These are phyloP conservation scores for Rhamnusium bicolor DNA, from an alignment of 2,888 invertebrate genomes.

Conservation along the genomic window DNA sequence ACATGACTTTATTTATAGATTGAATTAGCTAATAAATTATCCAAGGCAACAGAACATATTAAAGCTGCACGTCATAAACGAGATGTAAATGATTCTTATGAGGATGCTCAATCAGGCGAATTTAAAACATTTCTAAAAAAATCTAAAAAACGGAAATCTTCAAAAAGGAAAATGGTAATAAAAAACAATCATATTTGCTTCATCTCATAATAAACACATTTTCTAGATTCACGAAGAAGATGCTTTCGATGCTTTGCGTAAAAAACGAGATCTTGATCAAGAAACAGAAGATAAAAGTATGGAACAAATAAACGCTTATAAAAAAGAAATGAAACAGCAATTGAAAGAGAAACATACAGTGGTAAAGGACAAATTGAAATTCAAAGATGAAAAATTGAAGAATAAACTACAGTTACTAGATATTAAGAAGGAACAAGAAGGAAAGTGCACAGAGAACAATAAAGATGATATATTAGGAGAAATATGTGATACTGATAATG, in stretches of 20 bases:
- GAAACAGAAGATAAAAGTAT: not conserved
- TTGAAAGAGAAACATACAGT: slow-evolving; percentile 25
- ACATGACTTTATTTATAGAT: not conserved
- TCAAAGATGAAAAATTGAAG: slow-evolving; percentile 26
- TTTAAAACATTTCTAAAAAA: not conserved
- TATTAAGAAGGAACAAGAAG: slow-evolving; percentile 18
- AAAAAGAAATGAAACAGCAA: slow-evolving; percentile 34
- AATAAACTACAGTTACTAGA: slow-evolving; percentile 30
- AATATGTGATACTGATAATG: slow-evolving; percentile 7
- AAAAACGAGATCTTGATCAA: not conserved
- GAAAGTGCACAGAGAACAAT: not conserved
- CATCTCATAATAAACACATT: no score
- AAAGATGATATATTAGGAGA: not conserved
- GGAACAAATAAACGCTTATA: slow-evolving; percentile 14
- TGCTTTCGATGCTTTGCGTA: not conserved
- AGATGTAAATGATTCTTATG: no score
- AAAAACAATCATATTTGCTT: no score
- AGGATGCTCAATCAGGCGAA: no score
- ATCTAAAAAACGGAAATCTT: not conserved
- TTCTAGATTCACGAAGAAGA: not conserved
- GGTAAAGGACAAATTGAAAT: slow-evolving; percentile 32
- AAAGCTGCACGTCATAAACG: not conserved
- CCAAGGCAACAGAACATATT: no score
- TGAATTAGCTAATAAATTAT: no score
- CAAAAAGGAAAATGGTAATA: not conserved